These are phyloP conservation scores for Acipenser transmontanus DNA, from an alignment of 2,797 vertebrate species.

Conservation along the genomic window DNA sequence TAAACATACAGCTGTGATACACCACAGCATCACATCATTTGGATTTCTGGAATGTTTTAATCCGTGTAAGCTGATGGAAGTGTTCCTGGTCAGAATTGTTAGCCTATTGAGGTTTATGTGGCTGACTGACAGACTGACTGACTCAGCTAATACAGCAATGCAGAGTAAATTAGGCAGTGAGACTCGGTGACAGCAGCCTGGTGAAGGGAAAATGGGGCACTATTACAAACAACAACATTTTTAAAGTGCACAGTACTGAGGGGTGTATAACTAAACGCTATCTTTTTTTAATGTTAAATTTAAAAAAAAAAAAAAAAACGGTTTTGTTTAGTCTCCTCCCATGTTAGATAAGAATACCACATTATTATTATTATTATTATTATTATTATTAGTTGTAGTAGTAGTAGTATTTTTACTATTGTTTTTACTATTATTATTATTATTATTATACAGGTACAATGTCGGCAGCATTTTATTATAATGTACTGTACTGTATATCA, in stretches of 20 bases:
- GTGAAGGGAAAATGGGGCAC: slow-evolving; percentile 23
- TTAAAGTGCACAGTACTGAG: neutral
- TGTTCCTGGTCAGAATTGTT: slow-evolving; percentile 31
- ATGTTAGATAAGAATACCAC: no score
- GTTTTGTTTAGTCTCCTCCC: neutral
- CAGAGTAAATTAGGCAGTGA: no score
- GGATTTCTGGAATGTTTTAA: slow-evolving; percentile 54
- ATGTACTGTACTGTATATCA: no score
- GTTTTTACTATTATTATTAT: no score
- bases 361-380: no score
- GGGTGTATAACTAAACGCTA: neutral
- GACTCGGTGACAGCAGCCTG: slow-evolving; percentile 24
- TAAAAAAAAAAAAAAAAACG: neutral
- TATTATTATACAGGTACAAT: no score
- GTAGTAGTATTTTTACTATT: no score
- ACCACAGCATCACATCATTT: slow-evolving; percentile 56
- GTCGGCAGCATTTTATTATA: no score
- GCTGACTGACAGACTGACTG: neutral
- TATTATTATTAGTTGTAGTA: no score
- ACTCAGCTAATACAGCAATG: neutral
- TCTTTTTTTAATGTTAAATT: neutral
- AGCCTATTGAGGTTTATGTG: slow-evolving; percentile 44
- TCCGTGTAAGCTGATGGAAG: slow-evolving; percentile 30
- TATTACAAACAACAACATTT: slow-evolving; percentile 16
- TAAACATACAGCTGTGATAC: slow-evolving; percentile 60